Conservation (phyloP, 30 jellyfish, hydroid and myxozoan species). For the Aurelia sp. region DNA sequence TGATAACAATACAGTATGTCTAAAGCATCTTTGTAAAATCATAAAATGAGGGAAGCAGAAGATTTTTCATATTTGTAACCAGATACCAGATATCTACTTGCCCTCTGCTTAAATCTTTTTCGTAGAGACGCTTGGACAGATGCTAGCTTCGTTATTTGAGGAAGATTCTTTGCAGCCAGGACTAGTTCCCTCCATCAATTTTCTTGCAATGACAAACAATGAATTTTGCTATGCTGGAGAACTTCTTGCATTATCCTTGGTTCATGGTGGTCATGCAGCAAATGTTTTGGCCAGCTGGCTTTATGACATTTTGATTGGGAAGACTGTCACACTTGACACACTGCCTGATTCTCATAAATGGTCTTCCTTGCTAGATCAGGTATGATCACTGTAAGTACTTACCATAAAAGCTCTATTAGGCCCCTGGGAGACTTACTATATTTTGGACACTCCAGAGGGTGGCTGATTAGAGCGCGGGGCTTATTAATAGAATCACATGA, state of each 20-base stretch:
- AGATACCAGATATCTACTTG: too few species aligned
- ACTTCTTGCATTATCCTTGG: background rate
- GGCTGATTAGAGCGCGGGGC: too few species aligned
- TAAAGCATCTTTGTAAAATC: too few species aligned
- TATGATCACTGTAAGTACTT: background rate
- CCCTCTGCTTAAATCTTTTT: too few species aligned
- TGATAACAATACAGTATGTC: too few species aligned
- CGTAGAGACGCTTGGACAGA: background rate
- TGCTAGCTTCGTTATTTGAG: background rate
- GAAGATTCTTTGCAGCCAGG: background rate
- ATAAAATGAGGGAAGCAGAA: too few species aligned
- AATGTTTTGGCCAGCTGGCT: background rate
- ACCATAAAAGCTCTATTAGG: too few species aligned
- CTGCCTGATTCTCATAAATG: background rate
- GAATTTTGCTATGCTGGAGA: constrained; percentile 6
- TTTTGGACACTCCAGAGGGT: too few species aligned
- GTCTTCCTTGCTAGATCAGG: background rate
- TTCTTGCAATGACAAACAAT: background rate
- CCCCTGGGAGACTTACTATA: too few species aligned
- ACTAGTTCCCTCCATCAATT: background rate
- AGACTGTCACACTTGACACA: background rate
- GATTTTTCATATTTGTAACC: too few species aligned
- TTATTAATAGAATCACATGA: too few species aligned
- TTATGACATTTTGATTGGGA: background rate
- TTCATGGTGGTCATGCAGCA: constrained; percentile 2